phyloP scores from a whole-genome alignment of 1,140 invertebrate species.

The Aphelinus certus region DNA sequence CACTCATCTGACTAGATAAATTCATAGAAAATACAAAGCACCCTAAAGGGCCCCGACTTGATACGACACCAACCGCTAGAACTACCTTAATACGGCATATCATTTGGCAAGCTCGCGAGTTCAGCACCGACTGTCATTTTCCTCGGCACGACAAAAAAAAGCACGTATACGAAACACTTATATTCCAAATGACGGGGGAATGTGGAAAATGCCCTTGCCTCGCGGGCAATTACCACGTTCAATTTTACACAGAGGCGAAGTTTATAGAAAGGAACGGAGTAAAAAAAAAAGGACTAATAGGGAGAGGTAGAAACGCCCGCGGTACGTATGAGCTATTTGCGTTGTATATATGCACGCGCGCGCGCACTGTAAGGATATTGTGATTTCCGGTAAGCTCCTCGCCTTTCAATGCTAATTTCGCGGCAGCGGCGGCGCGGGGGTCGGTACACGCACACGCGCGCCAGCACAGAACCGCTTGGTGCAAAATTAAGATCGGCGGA shows the following conservation, averaged over 20 bases:
- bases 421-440: background rate
- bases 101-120: too few relatives aligned
- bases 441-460: background rate
- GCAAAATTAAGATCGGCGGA: conserved; percentile 24
- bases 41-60: too few relatives aligned
- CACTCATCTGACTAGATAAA: too few relatives aligned
- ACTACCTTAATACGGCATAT: too few relatives aligned
- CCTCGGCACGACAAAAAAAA: too few relatives aligned
- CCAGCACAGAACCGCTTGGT: background rate
- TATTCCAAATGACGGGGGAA: too few relatives aligned
- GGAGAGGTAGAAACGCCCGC: background rate
- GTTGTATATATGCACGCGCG: background rate
- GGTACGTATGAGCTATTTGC: background rate
- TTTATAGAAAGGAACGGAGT: background rate
- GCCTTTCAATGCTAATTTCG: conserved; percentile 37
- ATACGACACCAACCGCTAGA: too few relatives aligned
- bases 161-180: too few relatives aligned
- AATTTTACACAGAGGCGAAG: background rate
- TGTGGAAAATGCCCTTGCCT: background rate
- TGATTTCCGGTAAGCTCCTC: conserved; percentile 26
- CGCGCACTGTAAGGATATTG: conserved; percentile 25
- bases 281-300: background rate
- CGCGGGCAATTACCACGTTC: background rate
- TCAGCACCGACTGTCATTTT: too few relatives aligned
- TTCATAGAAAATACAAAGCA: too few relatives aligned